Percentiles rank a stretch among this genome's conserved stretches.
These are phyloP conservation scores for Microtus montanus DNA, from an alignment of 2,113 vertebrate genomes.

Conservation along the genomic window DNA sequence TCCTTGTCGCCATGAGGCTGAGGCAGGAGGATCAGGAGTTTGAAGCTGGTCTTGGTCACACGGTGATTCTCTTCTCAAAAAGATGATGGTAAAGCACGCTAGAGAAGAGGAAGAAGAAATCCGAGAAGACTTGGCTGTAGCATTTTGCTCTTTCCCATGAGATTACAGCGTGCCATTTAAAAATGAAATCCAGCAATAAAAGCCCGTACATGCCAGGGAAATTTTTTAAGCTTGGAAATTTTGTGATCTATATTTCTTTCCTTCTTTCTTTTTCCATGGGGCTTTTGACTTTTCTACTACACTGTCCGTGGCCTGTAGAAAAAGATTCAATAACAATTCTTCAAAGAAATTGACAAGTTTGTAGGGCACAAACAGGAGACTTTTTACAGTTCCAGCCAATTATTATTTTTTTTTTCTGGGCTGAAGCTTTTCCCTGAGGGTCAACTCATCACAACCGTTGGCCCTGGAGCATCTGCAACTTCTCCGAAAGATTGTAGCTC, in stretches of 20 bases:
- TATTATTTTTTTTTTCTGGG: constrained; percentile 34
- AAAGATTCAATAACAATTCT: constrained; percentile 48
- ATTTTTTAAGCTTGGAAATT: constrained; percentile 46
- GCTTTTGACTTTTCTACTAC: constrained; percentile 46
- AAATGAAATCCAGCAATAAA: constrained; percentile 20
- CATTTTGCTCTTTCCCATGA: not conserved
- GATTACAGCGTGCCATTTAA: not conserved
- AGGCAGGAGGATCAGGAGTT: not conserved
- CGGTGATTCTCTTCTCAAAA: not conserved
- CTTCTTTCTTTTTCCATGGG: not conserved
- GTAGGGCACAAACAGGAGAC: not conserved
- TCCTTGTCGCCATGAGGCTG: not conserved
- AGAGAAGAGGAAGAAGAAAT: not conserved
- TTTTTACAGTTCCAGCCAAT: not conserved
- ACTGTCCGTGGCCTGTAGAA: not conserved
- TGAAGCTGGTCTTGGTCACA: not conserved
- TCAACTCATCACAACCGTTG: not conserved
- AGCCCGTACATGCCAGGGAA: not conserved
- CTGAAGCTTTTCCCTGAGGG: constrained; percentile 15
- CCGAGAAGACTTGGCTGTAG: not conserved
- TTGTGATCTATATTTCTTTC: not conserved
- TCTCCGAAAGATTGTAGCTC: not conserved
- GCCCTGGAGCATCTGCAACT: not conserved
- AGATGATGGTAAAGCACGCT: not conserved
- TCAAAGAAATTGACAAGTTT: constrained; percentile 57